A percentile compares a stretch with the other conserved stretches of the same genome.
Evolutionary conservation across 2,888 invertebrate species (phyloP).

Genomic region (Apodemia mormo): DNA sequence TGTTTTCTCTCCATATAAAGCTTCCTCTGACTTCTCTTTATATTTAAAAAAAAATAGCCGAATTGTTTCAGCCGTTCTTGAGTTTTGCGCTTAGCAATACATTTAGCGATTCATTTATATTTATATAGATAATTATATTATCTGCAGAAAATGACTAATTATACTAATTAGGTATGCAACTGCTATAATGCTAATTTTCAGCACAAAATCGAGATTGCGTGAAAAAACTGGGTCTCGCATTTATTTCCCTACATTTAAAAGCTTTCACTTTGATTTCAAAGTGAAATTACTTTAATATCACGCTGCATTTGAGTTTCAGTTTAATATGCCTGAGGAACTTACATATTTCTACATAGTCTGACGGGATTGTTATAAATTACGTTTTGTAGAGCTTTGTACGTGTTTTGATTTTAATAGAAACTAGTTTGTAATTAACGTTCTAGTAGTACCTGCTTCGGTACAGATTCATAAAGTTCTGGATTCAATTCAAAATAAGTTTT

Average conservation of each 20-base stretch:
- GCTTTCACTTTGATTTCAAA: constrained; percentile 35
- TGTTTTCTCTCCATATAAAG: too few species aligned
- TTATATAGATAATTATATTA: neutral
- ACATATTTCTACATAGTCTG: constrained; percentile 11
- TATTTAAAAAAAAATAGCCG: too few species aligned
- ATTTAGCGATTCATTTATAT: too few species aligned
- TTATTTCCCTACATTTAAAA: constrained; percentile 33
- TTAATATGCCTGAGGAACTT: constrained; percentile 21
- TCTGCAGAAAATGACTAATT: neutral
- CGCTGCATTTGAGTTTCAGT: constrained; percentile 32
- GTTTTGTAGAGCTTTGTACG: neutral
- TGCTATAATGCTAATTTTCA: neutral
- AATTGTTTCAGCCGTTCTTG: too few species aligned
- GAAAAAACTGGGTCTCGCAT: constrained; percentile 31
- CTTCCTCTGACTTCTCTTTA: too few species aligned
- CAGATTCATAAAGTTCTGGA: too few species aligned
- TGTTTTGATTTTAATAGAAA: constrained; percentile 2
- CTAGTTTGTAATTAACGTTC: too few species aligned
- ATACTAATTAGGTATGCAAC: neutral
- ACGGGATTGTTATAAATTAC: constrained; percentile 2
- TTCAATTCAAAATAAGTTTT: too few species aligned
- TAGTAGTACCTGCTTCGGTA: too few species aligned
- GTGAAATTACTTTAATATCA: constrained; percentile 33
- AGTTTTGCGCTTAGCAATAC: too few species aligned
- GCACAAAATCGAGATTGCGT: neutral